Evolutionary conservation across 1,140 invertebrate genomes (phyloP), one percentile per base, ranked within the genome.

Genomic region (Aphelenchoides fujianensis): DNA sequence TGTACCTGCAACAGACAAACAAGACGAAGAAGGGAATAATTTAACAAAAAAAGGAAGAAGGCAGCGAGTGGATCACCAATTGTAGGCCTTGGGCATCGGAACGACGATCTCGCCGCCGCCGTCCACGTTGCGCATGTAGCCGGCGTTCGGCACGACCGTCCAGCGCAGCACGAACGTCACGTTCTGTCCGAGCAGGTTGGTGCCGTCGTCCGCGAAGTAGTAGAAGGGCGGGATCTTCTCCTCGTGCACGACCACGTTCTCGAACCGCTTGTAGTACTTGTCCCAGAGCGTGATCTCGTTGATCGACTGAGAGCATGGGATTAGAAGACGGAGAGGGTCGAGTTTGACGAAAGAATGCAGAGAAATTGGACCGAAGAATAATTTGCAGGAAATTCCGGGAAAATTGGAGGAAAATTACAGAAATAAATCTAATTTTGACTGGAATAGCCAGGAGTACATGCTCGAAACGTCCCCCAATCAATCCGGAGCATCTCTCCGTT

Each of bases 131-230:
- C 71, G 72, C 3, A 83, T 34, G 55, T 80, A 82, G 5, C 96
- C 96, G 78, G 95, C 94, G 88, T 98, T 98, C 48, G 96, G 96
- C 76, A 98, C 95, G 37, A 98, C 92, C 86, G 98, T 98, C 93
- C 94, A 98, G 55, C 41, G 32, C 23, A 78, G 62, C 7, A 79
- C 57, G 69, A 80, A 68, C 1, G 77, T 82, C 1, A 79, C 78
- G 48, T 85, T 83, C 48, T 79, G 32, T 57, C 82, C 61, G 5
- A 69, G 70, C 12, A 98, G 88, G 83, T 95, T 94, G 87, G 94
- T 93, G 57, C 95, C 95, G 88, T 98, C 96, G 89, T 98, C 96
- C 92, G 94, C 96, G 87, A 99, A 98, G 84, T 98, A 98, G 87
- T 98, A 99, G 85, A 98, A 97, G 1, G 93, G 94, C 9, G 79